phyloP scores from a whole-genome alignment of 2,888 invertebrate species.

The Mystacides longicornis region DNA sequence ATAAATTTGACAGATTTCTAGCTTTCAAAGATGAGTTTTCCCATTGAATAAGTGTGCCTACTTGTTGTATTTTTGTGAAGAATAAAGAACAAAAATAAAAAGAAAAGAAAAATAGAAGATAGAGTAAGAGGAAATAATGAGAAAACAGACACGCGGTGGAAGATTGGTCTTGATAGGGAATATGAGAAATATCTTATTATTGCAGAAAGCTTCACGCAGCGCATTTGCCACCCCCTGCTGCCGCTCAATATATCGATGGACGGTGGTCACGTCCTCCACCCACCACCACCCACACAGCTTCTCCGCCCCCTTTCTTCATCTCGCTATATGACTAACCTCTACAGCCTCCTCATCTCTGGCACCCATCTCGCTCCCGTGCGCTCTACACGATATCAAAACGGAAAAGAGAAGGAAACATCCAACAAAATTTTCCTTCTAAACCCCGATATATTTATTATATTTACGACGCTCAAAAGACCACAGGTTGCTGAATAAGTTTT shows the following conservation, averaged over 20 bases:
- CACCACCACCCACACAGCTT: constrained; percentile 34
- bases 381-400: constrained; percentile 39
- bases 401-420: constrained; percentile 9
- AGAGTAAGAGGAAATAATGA: too few relatives aligned
- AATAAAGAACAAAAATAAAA: too few relatives aligned
- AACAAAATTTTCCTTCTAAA: constrained; percentile 13
- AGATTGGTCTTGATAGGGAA: constrained; percentile 1
- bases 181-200: constrained; percentile 3
- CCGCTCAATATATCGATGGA: constrained; percentile 51
- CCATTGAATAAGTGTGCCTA: too few relatives aligned
- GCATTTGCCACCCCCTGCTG: constrained; percentile 22
- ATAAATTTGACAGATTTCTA: too few relatives aligned
- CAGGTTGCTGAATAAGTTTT: constrained; percentile 25
- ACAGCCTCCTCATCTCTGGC: constrained; percentile 32
- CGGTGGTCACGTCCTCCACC: constrained; percentile 44
- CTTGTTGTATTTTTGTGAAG: too few relatives aligned
- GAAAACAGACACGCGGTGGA: neutral
- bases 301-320: constrained; percentile 35
- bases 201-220: constrained; percentile 19
- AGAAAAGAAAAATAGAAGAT: too few relatives aligned
- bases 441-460: constrained; percentile 27
- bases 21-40: too few relatives aligned
- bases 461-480: constrained; percentile 27
- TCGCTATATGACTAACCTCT: constrained; percentile 37
- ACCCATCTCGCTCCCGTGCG: constrained; percentile 33